Conservation (phyloP, 2,797 vertebrate species). For the Erethizon dorsatum region DNA sequence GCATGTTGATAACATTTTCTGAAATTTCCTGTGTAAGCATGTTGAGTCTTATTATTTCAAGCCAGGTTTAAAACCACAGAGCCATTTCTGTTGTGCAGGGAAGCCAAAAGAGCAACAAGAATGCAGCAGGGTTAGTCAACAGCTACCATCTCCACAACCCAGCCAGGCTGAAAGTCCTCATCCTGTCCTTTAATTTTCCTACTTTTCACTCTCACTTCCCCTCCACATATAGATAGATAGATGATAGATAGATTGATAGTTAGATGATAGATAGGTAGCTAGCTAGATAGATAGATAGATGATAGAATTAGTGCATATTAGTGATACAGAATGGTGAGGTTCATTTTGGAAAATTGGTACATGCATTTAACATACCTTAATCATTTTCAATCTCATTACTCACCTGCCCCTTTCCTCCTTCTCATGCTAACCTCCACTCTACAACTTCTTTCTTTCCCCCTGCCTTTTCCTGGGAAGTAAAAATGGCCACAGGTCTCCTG, state of each 20-base stretch:
- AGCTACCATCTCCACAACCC: conserved; percentile 85
- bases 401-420: neutral
- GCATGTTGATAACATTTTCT: conserved; percentile 92
- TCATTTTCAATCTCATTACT: neutral
- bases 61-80: neutral
- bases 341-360: neutral
- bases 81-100: conserved; percentile 33
- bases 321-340: neutral
- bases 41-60: conserved; percentile 90
- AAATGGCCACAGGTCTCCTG: neutral
- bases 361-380: neutral
- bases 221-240: neutral
- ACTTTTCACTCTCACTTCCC: neutral
- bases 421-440: neutral
- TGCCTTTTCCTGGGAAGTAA: neutral
- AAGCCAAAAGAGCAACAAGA: conserved; percentile 58
- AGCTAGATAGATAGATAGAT: neutral
- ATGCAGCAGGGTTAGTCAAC: conserved; percentile 32
- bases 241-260: too few relatives aligned
- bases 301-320: neutral
- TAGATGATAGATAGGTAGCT: too few relatives aligned
- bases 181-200: conserved; percentile 18
- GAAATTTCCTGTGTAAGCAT: conserved; percentile 91
- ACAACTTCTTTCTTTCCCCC: neutral
- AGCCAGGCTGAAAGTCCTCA: conserved; percentile 76